phyloP scores from a whole-genome alignment of 2,797 vertebrate species.

The Anguilla marmorata region DNA sequence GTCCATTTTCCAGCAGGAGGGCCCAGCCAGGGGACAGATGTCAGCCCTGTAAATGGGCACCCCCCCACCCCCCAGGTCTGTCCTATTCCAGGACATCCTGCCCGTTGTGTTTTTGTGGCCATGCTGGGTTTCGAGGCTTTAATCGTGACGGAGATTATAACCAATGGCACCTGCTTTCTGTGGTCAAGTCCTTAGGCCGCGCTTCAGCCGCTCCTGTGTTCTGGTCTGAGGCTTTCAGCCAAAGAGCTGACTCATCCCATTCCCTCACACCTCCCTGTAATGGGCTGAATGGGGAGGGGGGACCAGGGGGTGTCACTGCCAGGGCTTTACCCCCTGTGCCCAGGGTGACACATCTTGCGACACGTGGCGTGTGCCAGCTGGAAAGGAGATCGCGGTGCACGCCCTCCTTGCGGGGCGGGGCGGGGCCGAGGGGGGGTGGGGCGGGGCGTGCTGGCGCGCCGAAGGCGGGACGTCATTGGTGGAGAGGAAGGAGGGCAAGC shows the following conservation, averaged over 20 bases:
- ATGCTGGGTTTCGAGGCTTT: not conserved
- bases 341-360: not conserved
- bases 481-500: constrained; percentile 17
- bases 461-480: constrained; percentile 25
- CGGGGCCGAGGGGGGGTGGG: constrained; percentile 25
- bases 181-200: not conserved
- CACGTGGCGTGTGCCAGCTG: not conserved
- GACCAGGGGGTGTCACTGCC: not conserved
- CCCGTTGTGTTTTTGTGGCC: not conserved
- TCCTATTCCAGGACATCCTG: not conserved
- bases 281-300: not conserved
- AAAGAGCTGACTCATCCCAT: not conserved
- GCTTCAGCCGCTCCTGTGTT: not conserved
- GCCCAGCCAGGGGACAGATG: not conserved
- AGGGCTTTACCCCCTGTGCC: not conserved
- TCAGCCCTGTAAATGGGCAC: not conserved
- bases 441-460: constrained; percentile 57
- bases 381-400: not conserved
- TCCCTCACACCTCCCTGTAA: not conserved
- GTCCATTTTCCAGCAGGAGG: not conserved
- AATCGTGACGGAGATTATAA: not conserved
- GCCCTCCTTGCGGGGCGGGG: not conserved
- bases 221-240: not conserved
- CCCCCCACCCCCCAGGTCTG: not conserved
- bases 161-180: not conserved